Evolutionary conservation across 1,140 invertebrate genomes (phyloP), one percentile per base, ranked within the genome.

Genomic region (Nilaparvata lugens): DNA sequence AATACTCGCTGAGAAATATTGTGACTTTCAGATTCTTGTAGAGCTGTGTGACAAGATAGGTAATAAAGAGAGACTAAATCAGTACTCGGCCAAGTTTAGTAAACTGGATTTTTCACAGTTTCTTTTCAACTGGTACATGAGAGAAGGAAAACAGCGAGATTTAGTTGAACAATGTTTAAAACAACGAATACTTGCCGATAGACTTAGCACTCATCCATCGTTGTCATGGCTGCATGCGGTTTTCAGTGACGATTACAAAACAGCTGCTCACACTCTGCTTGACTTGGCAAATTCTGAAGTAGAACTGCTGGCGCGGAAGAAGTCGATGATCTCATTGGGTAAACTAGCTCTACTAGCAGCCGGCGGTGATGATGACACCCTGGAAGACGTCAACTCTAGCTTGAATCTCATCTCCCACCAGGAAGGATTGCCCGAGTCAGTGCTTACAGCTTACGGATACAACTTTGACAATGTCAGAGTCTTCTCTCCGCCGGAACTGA

Each of bases 1-100:
- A 1, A 83, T 85, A 65, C 76, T 96, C 13, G 93, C 91, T 0
- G 93, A 97, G 72, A 95, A 96, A 72, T 95, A 91, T 72, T 80
- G 83, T 28, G 92, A 96, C 71, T 95, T 93, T 74, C 83, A 87
- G 51, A 83, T 86, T 23, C 73, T 97, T 13, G 81, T 95, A 19
- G 75, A 84, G 53, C 83, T 95, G 53, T 95, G 93, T 66, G 84
- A 88, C 68, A 71, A 77, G 28, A 87, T 83, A 6, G 75, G 86
- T 55, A 91, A 93, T 70, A 81, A 87, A 71, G 81, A 83, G 18
- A 79, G 86, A 11, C 72, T 95, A 0, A 82, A 90, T 63, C 76
- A 79, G 24, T 96, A 95, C 69, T 86, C 91, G 67, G 81, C 84
- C 61, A 84, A 87, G 65, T 96, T 88, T 64, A 74, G 74, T 23